Evolutionary conservation across 1,140 invertebrate species (phyloP).

Genomic region (Brachionus angularis): DNA sequence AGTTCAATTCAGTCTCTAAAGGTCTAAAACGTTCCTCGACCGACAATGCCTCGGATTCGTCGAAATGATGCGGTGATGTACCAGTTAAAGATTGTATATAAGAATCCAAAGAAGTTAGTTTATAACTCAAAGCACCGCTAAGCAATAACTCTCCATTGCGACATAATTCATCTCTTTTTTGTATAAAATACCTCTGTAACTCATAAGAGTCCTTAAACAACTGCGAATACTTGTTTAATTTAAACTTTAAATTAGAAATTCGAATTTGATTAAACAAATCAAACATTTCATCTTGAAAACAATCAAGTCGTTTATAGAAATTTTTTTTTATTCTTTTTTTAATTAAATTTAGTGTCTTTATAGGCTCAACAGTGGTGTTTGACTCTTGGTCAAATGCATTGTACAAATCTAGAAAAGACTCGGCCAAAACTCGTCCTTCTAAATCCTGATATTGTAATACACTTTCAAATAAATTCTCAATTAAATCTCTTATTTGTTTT

Average conservation of each 20-base stretch:
- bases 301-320: neutral
- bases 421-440: neutral
- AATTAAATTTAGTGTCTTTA: neutral
- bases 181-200: neutral
- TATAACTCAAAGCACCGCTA: neutral
- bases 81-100: neutral
- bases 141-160: conserved; percentile 5
- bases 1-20: neutral
- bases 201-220: neutral
- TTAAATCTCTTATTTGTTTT: neutral
- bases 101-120: neutral
- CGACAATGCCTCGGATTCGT: neutral
- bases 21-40: neutral
- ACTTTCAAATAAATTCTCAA: neutral
- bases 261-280: neutral
- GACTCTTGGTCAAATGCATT: neutral
- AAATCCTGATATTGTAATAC: neutral
- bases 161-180: conserved; percentile 35
- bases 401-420: neutral
- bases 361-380: too few relatives aligned
- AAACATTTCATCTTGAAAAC: conserved; percentile 8
- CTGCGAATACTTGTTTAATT: neutral
- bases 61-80: neutral
- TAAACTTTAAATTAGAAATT: too few relatives aligned
- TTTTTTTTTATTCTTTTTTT: neutral